A percentile compares a stretch with the other conserved stretches of the same genome.
Conservation (phyloP, 2,797 vertebrate genomes). For the Buphagus erythrorhynchus region DNA sequence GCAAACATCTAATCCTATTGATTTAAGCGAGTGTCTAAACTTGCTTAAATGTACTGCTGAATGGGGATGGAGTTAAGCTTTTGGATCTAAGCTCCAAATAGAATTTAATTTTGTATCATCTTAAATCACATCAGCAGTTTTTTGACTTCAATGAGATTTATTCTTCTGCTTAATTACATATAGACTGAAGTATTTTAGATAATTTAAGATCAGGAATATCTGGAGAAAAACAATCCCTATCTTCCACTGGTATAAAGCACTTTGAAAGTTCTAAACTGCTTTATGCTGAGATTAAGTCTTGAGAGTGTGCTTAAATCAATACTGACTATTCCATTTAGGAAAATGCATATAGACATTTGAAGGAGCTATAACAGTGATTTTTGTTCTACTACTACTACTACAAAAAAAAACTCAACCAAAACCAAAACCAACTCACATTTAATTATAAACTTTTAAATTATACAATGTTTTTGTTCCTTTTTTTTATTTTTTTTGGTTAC, state of each 20-base stretch:
- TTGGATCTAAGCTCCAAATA: constrained; percentile 35
- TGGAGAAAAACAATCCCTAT: not conserved
- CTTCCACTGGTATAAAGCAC: not conserved
- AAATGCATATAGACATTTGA: not conserved
- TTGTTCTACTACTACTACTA: not conserved
- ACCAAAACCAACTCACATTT: rapidly evolving
- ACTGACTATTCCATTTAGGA: not conserved
- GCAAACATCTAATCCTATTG: constrained; percentile 52
- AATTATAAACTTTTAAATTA: not conserved
- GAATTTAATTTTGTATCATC: constrained; percentile 22
- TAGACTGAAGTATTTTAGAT: not conserved
- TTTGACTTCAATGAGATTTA: constrained; percentile 39
- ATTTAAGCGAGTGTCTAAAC: constrained; percentile 18
- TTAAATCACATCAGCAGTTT: constrained; percentile 42
- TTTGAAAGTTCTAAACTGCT: not conserved
- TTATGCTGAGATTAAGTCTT: not conserved
- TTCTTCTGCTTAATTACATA: constrained; percentile 18
- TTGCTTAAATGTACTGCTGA: not conserved
- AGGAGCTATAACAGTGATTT: not conserved
- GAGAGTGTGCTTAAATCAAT: not conserved
- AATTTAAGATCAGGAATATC: not conserved
- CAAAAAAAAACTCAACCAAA: not conserved
- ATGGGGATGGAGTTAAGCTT: constrained; percentile 7
- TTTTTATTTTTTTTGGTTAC: not conserved
- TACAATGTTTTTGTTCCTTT: not conserved